phyloP scores from a whole-genome alignment of 1,140 invertebrate genomes.

The Temnothorax curvispinosus region DNA sequence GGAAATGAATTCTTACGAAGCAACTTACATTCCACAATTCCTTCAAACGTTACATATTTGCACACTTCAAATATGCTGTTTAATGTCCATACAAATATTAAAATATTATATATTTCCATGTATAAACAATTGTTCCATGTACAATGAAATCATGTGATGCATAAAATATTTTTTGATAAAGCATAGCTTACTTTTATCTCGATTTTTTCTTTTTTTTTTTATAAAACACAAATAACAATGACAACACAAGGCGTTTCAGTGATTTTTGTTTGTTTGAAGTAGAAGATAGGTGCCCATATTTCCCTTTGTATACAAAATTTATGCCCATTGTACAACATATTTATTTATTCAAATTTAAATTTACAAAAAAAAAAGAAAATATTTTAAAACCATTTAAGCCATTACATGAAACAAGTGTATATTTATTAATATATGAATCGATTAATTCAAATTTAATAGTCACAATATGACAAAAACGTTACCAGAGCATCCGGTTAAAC shows the following conservation, averaged over 20 bases:
- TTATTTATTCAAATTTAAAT: neutral
- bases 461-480: neutral
- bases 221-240: conserved; percentile 63
- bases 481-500: neutral
- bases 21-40: conserved; percentile 15
- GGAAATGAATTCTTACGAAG: conserved; percentile 12
- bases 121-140: neutral
- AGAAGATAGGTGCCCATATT: conserved; percentile 25
- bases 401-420: neutral
- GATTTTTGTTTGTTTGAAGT: neutral
- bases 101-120: conserved; percentile 3
- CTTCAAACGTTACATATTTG: conserved; percentile 6
- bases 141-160: neutral
- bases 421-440: neutral
- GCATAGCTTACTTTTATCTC: conserved; percentile 1
- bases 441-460: neutral
- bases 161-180: conserved; percentile 7
- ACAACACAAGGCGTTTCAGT: neutral
- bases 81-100: neutral
- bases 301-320: neutral
- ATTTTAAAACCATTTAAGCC: neutral
- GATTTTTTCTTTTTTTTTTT: conserved; percentile 59
- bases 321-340: neutral
- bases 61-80: neutral
- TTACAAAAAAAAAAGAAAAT: conserved; percentile 27